These are phyloP conservation scores for Macrostomum lignano DNA, from an alignment of 1,140 invertebrate genomes.

Conservation along the genomic window DNA sequence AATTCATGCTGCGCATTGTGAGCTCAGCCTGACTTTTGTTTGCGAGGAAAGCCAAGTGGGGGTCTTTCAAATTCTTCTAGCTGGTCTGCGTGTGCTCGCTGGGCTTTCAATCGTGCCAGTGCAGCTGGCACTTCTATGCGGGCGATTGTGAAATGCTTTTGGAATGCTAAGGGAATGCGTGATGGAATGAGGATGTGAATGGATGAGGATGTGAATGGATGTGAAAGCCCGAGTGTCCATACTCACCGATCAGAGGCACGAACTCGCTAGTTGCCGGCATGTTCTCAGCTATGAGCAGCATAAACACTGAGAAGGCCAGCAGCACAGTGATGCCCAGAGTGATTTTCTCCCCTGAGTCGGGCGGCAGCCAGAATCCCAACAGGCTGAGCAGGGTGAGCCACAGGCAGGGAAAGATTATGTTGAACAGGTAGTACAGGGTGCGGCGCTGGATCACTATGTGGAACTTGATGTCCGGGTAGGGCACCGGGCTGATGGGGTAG, in stretches of 20 bases:
- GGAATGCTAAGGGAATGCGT: no score
- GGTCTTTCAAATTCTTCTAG: no score
- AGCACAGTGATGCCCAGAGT: constrained; percentile 36
- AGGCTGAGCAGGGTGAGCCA: constrained; percentile 34
- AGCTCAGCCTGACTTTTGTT: no score
- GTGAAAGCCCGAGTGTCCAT: background rate
- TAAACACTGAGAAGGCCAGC: constrained; percentile 36
- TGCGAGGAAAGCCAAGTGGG: no score
- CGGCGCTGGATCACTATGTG: constrained; percentile 59
- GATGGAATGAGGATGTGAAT: no score
- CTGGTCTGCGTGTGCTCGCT: no score
- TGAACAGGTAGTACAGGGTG: constrained; percentile 54
- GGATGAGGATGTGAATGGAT: constrained; percentile 1
- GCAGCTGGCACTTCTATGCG: no score
- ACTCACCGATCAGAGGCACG: constrained; percentile 33
- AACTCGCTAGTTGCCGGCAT: constrained; percentile 36
- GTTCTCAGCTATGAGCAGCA: constrained; percentile 35
- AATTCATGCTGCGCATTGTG: no score
- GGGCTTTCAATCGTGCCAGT: no score
- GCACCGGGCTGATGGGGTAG: constrained; percentile 15
- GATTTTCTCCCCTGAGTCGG: constrained; percentile 35
- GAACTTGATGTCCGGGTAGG: constrained; percentile 34
- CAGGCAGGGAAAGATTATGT: constrained; percentile 35
- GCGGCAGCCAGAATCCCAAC: constrained; percentile 34
- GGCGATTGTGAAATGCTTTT: no score